A percentile compares a stretch with the other conserved stretches of the same genome.
phyloP scores from a whole-genome alignment of 2,797 vertebrate species.

The Mormyrops attenuatus region DNA sequence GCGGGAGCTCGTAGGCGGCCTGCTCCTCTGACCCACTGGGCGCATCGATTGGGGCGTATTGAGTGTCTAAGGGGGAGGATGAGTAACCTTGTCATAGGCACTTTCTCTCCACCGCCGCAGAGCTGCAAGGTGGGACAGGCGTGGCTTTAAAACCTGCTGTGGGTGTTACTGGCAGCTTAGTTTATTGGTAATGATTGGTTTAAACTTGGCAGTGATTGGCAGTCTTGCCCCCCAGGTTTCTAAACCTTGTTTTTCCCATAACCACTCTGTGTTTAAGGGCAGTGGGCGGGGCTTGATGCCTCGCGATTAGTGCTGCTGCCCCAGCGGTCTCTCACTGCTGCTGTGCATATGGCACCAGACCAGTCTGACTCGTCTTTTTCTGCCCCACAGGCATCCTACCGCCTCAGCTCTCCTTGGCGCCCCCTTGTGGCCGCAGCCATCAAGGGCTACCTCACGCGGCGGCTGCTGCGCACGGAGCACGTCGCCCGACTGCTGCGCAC shows the following conservation, averaged over 20 bases:
- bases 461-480: constrained; percentile 57
- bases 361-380: background rate
- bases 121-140: background rate
- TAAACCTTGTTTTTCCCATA: background rate
- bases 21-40: background rate
- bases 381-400: background rate
- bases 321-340: background rate
- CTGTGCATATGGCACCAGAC: background rate
- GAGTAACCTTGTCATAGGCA: background rate
- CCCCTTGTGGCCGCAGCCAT: constrained; percentile 58
- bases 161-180: background rate
- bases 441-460: constrained; percentile 63
- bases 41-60: background rate
- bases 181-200: background rate
- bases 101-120: background rate
- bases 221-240: background rate
- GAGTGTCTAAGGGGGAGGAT: background rate
- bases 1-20: background rate
- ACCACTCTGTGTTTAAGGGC: background rate
- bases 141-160: background rate
- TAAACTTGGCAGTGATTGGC: background rate
- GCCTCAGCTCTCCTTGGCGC: constrained; percentile 34
- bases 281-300: background rate
- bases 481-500: constrained; percentile 58
- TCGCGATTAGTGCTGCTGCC: background rate